Evolutionary conservation across 2,797 vertebrate species (phyloP).

Genomic region (Sciaenops ocellatus): DNA sequence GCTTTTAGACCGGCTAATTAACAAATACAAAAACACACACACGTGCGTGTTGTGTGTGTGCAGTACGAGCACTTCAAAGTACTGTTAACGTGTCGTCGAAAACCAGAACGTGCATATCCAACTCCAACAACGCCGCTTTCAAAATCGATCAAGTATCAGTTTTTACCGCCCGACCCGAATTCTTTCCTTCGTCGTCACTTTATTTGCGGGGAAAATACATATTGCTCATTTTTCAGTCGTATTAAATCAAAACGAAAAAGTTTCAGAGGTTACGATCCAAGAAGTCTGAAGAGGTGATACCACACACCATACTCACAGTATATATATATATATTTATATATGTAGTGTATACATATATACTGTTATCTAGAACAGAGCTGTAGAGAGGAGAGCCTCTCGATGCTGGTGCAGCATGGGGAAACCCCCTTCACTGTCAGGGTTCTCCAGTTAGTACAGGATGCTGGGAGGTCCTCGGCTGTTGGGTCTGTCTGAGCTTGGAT

Average conservation of each 20-base stretch:
- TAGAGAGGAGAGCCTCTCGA: slow-evolving; percentile 79
- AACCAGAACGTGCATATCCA: slow-evolving; percentile 89
- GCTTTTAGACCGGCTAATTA: slow-evolving; percentile 68
- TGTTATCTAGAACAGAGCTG: slow-evolving; percentile 75
- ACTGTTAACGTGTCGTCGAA: slow-evolving; percentile 67
- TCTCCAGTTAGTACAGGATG: slow-evolving; percentile 80
- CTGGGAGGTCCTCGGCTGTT: slow-evolving; percentile 81
- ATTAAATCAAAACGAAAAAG: slow-evolving; percentile 73
- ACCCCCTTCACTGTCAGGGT: slow-evolving; percentile 77
- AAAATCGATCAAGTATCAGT: slow-evolving; percentile 77
- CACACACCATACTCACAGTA: slow-evolving; percentile 68
- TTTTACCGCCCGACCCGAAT: slow-evolving; percentile 69
- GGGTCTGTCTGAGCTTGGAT: slow-evolving; percentile 84
- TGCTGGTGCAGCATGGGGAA: slow-evolving; percentile 86
- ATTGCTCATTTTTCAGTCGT: slow-evolving; percentile 84
- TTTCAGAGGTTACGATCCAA: slow-evolving; percentile 79
- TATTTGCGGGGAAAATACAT: slow-evolving; percentile 81
- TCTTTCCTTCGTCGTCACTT: slow-evolving; percentile 76
- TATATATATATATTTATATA: slow-evolving; percentile 34
- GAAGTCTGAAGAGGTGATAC: slow-evolving; percentile 76
- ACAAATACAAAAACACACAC: slow-evolving; percentile 68
- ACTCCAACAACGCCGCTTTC: slow-evolving; percentile 76
- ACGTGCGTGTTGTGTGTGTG: neutral
- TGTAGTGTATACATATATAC: slow-evolving; percentile 62
- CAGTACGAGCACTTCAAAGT: slow-evolving; percentile 76